These are phyloP conservation scores for Erpobdella octoculata DNA, from an alignment of 2,888 invertebrate species.

Conservation along the genomic window DNA sequence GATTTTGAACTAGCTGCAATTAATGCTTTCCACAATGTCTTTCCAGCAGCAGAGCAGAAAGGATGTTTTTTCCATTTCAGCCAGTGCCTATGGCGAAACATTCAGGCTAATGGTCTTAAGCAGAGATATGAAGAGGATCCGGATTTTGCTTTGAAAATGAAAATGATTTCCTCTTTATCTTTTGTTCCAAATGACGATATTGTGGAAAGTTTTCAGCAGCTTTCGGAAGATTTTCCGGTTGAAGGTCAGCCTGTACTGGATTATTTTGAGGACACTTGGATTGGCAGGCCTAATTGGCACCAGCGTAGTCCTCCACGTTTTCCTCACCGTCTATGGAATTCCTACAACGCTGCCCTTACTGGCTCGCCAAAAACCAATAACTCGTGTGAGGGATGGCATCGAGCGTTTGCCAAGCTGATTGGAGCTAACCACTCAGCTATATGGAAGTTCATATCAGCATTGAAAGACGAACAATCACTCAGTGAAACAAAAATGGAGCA, in stretches of 20 bases:
- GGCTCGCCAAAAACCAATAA: neutral
- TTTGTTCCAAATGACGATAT: neutral
- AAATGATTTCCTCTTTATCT: neutral
- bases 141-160: conserved; percentile 4
- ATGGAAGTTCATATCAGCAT: neutral
- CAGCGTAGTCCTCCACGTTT: conserved; percentile 13
- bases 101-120: neutral
- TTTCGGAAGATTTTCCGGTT: neutral
- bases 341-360: neutral
- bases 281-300: neutral
- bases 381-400: conserved; percentile 5
- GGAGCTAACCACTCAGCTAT: neutral
- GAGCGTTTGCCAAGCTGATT: neutral
- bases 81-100: conserved; percentile 3
- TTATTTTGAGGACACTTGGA: conserved; percentile 9
- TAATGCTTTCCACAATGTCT: neutral
- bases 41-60: neutral
- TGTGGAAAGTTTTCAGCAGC: neutral
- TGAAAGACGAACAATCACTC: conserved; percentile 5
- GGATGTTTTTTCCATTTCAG: conserved; percentile 15
- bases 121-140: neutral
- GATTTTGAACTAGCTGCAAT: neutral
- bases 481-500: conserved; percentile 2
- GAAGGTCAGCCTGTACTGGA: neutral
- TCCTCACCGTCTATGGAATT: neutral